Evolutionary conservation across 2,797 vertebrate species (phyloP), one percentile per base, ranked within the genome.

Genomic region (Epinephelus awoara): DNA sequence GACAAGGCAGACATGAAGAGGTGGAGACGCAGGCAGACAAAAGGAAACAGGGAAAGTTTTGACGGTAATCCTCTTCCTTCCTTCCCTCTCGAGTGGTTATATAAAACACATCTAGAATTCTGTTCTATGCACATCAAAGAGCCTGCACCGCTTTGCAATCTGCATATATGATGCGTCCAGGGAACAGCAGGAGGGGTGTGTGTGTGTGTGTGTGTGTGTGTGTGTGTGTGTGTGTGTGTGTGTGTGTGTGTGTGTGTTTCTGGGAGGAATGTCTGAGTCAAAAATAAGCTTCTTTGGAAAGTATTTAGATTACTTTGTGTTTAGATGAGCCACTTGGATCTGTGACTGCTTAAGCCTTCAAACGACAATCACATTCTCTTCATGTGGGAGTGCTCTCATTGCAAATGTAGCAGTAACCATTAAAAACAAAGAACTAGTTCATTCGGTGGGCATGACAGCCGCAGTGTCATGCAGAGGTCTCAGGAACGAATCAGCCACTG

Each of bases 21-120:
- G 75, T 34, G 69, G 79, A 83, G 82, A 71, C 8, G 62, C 67
- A 83, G 62, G 80, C 82, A 79, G 83, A 88, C 89, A 83, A 89
- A 88, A 86, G 84, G 80, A 79, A 83, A 88, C 66, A 29, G 61
- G 76, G 72, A 90, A 92, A 89, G 90, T 92, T 93, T 86, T 83
- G 92, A 91, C 83, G 40, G 87, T 94, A 91, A 94, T 94, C 90
- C 91, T 90, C 89, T 88, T 78, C 82, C 69, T 84, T 79, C 82
- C 90, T 87, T 86, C 79, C 85, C 84, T 84, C 88, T 86, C 63
- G n/a, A 78, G 85, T 42, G 55, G 89, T 94, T 95, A 94, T 85
- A 91, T 95, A 94, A 94, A 93, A 90, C 87, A 89, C 94, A 94
- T 95, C 90, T 91, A 88, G 77, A 94, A 95, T 94, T 95, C 92